Base-by-base conservation (phyloP, 2,888 invertebrate species). In the Lepidocyrtoides sp. region DNA sequence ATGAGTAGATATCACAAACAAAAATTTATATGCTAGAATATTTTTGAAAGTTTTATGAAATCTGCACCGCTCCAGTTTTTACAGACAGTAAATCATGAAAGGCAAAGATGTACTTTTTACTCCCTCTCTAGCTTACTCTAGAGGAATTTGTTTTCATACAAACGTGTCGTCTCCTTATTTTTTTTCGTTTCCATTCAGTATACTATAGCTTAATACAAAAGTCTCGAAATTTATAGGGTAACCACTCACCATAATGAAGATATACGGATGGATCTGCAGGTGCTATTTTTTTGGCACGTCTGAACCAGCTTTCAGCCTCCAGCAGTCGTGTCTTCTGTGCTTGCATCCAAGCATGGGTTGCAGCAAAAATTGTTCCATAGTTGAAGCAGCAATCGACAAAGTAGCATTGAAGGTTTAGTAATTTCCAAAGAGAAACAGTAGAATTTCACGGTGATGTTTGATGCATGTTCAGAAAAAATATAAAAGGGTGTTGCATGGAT, bases 301-400 rank as follows among this genome's bases (percentile, higher is more conserved):
- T 96, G 95, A 98, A 98, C 98, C 98, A 98, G 95, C 97, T 96
- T 95, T 98, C 98, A 0, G 98, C 98, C 95, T 98, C 98, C 86
- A 96, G 96, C 90, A 97, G 96, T 95, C 98, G 96, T 95, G 98
- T 98, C 95, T 97, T 96, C 97, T 98, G 96, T 77, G 36, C 44
- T 75, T 32, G 12, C 48, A 17, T 54, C 48, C n/a, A 77, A 51
- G n/a, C 72, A 17, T 36, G 83, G 17, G 14, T 63, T 36, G 3
- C 7, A 81, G 69, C n/a, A 63, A 29, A 10, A 48, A n/a, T n/a
- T 10, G 5, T 84, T 51, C 26, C 48, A 17, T 20, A 20, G 72
- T 44, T 17, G 23, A 72, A 41, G 7, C 69, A 36, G 29, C 72
- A 41, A 41, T 20, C 17, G 72, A 41, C 12, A 44, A 23, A 36